Base-by-base conservation (phyloP, 1,140 invertebrate species). In the Solenopsis invicta region DNA sequence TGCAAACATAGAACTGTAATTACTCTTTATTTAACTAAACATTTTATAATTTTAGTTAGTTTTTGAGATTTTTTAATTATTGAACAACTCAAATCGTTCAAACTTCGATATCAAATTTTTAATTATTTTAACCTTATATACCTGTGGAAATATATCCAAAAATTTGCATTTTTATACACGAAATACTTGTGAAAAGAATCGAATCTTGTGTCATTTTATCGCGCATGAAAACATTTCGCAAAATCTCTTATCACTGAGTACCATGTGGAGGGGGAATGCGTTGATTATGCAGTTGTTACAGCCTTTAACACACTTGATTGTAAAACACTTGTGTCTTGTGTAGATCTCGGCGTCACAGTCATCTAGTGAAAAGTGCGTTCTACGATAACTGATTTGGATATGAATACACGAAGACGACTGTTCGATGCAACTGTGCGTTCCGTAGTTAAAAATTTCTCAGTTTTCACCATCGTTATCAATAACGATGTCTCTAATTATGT, bases 191-290 rank as follows among this genome's bases (percentile, higher is more conserved):
- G 37, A 48, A 48, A 48, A 61, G 21, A 62, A 61, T 77, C 21
- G 56, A 24, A 10, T 29, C 18, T 52, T 10, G 18, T 13, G 18
- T 21, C 2, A 78, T 37, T 62, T 45, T 4, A 77, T 5, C 24
- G 4, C 16, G 18, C 10, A 50, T 29, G 2, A 13, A 77, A 77
- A 64, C 6, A 9, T 66, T 78, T 24, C 10, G 45, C 16, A 78
- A 78, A 78, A 50, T 78, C 29, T 77, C 56, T 77, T 78, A 78
- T 78, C 59, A 29, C 3, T 24, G 10, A 45, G 2, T 45, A 62
- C 10, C 6, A 18, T 0, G 4, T 34, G 45, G n/a, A 66, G 29
- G 41, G 29, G 45, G 45, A 21, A 66, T 1, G 18, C 6, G 75
- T 48, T 64, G 76, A 66, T 66, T 66, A 45, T 64, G 37, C 45